Conservation (phyloP, 2,797 vertebrate genomes). For the Rhinophrynus dorsalis region DNA sequence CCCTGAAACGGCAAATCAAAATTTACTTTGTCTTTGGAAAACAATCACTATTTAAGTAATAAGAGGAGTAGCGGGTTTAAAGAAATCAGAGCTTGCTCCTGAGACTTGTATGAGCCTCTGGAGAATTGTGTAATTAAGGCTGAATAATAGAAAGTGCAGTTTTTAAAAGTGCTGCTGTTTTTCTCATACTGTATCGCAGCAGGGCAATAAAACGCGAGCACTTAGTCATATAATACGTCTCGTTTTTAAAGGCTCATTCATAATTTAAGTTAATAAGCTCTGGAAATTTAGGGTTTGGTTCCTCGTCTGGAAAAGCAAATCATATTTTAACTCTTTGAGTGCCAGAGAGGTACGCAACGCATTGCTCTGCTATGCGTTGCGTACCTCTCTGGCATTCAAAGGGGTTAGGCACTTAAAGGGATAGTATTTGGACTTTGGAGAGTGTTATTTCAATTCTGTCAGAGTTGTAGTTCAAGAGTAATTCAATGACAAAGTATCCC, state of each 20-base stretch:
- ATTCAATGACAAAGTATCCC: too few species aligned
- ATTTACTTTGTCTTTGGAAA: neutral
- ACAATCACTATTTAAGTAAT: neutral
- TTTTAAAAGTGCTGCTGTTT: neutral
- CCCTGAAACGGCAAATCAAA: neutral
- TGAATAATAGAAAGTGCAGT: conserved; percentile 8
- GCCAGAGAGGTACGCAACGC: too few species aligned
- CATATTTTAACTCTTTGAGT: too few species aligned
- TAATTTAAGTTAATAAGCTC: neutral
- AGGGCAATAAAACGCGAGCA: neutral
- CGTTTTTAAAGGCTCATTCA: neutral
- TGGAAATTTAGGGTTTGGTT: too few species aligned
- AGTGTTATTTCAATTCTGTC: too few species aligned
- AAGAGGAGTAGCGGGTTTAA: neutral
- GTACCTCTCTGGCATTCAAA: too few species aligned
- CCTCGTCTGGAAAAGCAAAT: too few species aligned
- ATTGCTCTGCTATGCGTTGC: too few species aligned
- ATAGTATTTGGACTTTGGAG: too few species aligned
- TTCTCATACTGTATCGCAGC: neutral
- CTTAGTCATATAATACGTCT: neutral
- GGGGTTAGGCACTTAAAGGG: too few species aligned
- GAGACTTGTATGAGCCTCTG: neutral
- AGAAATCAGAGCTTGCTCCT: neutral
- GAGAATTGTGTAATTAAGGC: conserved; percentile 18
- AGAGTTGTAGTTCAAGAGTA: too few species aligned